These are phyloP conservation scores for Lepidotrigona ventralis DNA, from an alignment of 1,140 invertebrate genomes.

Conservation along the genomic window DNA sequence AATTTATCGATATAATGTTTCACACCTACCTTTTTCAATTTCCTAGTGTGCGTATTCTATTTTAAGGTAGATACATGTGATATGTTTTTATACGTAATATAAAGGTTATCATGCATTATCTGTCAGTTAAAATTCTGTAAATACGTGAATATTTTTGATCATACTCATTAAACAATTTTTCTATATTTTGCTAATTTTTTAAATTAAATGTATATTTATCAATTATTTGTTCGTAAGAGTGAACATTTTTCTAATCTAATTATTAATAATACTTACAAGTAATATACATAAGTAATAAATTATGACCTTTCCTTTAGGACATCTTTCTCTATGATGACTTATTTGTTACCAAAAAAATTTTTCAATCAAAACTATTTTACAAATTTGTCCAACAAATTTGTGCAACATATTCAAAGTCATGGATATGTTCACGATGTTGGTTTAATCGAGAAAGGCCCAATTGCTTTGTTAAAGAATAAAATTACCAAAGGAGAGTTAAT, in stretches of 20 bases:
- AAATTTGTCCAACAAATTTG: constrained; percentile 41
- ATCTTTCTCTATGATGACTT: constrained; percentile 60
- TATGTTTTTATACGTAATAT: constrained; percentile 40
- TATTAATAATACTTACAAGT: not conserved
- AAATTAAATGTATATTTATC: not conserved
- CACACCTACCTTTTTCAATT: constrained; percentile 21
- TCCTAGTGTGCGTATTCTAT: constrained; percentile 40
- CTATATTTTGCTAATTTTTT: not conserved
- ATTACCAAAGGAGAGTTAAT: constrained; percentile 83
- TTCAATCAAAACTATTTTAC: constrained; percentile 57
- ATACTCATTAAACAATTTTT: not conserved
- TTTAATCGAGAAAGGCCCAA: constrained; percentile 73
- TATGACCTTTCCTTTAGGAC: constrained; percentile 39
- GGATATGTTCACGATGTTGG: constrained; percentile 41
- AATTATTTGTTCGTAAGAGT: not conserved
- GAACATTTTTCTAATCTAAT: not conserved
- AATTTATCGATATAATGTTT: not conserved
- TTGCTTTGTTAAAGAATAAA: constrained; percentile 81
- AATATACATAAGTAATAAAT: constrained; percentile 23
- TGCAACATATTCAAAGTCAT: constrained; percentile 31
- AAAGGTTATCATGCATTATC: constrained; percentile 47
- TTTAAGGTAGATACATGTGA: constrained; percentile 38
- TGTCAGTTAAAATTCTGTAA: constrained; percentile 22
- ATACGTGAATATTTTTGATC: not conserved
- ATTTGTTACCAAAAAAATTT: constrained; percentile 60